Evolutionary conservation across 1,140 invertebrate species (phyloP).

Genomic region (Trichonephila inaurata): DNA sequence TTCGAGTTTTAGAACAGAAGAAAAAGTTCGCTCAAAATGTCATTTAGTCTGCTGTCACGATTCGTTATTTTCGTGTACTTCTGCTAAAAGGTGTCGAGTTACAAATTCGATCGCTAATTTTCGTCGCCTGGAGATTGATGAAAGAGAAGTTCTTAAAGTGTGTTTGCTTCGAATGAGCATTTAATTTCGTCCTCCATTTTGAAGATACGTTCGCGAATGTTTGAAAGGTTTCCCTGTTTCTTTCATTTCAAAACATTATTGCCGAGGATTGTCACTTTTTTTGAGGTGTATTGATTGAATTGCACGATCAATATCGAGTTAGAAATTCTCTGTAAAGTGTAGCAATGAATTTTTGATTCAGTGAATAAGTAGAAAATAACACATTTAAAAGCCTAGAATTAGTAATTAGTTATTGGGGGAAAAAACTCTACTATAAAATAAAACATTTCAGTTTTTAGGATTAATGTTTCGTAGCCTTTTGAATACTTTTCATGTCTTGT

Average conservation of each 20-base stretch:
- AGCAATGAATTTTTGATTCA: neutral
- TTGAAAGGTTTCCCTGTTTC: neutral
- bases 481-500: too few species aligned
- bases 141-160: constrained; percentile 42
- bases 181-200: constrained; percentile 1
- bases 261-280: neutral
- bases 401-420: neutral
- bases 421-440: too few species aligned
- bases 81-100: constrained; percentile 31
- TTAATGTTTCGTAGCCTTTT: too few species aligned
- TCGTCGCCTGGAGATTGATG: constrained; percentile 15
- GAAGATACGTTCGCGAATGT: neutral
- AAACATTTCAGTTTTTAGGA: too few species aligned
- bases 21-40: neutral
- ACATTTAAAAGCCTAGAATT: neutral
- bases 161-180: neutral
- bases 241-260: neutral
- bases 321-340: neutral
- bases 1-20: neutral
- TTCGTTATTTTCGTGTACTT: neutral
- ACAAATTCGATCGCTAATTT: constrained; percentile 48
- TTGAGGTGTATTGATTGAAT: neutral
- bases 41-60: constrained; percentile 47
- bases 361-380: neutral
- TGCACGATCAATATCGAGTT: neutral